Conservation (phyloP, 2,113 vertebrate species). For the Chlorodrepanis virens region DNA sequence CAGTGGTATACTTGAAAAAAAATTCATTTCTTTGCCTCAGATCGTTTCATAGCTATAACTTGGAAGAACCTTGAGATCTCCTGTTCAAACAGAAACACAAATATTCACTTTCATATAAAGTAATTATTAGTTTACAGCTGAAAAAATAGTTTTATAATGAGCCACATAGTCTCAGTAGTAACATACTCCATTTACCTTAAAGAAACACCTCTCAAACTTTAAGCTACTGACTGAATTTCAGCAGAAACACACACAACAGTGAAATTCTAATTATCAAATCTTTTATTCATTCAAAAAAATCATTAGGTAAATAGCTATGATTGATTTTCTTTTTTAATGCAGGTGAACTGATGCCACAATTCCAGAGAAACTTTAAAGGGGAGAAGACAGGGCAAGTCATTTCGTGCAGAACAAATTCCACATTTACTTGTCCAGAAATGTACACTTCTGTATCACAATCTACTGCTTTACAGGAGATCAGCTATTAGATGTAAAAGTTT, state of each 20-base stretch:
- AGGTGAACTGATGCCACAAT: not conserved
- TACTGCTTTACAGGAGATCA: not conserved
- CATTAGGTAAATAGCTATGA: not conserved
- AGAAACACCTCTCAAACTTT: not conserved
- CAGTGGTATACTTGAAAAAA: not conserved
- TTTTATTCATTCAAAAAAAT: slow-evolving; percentile 12
- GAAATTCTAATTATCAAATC: not conserved
- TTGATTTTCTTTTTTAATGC: not conserved
- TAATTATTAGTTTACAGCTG: not conserved
- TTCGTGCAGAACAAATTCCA: not conserved
- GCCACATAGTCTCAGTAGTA: not conserved
- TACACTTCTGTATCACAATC: not conserved
- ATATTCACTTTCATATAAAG: not conserved
- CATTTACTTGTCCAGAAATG: not conserved
- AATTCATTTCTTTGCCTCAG: not conserved
- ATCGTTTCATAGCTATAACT: not conserved
- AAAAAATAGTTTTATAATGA: not conserved
- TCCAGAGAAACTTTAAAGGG: not conserved
- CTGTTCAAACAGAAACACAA: not conserved
- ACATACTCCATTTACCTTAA: not conserved
- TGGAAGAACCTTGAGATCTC: not conserved
- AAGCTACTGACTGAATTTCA: not conserved
- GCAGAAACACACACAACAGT: not conserved
- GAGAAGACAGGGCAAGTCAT: not conserved
- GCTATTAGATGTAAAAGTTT: not conserved